phyloP scores from a whole-genome alignment of 2,797 vertebrate genomes.

The Scolopax rusticola region DNA sequence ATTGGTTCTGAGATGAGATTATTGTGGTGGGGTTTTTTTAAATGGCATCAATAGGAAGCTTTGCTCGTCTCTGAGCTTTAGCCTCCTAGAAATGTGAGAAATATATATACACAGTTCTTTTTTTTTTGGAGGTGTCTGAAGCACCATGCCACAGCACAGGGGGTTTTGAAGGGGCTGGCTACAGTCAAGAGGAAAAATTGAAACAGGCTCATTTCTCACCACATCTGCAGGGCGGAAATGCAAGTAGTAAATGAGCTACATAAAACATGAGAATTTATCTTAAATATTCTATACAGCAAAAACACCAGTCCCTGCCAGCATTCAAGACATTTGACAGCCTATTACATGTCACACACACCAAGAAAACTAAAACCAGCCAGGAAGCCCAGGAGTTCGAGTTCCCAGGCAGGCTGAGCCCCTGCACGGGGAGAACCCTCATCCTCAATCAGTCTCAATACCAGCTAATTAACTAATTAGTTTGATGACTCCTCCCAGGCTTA shows the following conservation, averaged over 20 bases:
- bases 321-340: rapidly evolving
- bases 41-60: background rate
- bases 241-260: background rate
- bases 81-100: background rate
- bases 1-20: background rate
- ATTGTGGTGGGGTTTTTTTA: background rate
- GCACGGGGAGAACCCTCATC: background rate
- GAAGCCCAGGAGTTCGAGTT: background rate
- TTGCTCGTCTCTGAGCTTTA: background rate
- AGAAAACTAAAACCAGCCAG: background rate
- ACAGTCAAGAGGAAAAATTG: background rate
- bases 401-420: background rate
- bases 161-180: background rate
- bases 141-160: background rate
- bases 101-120: background rate
- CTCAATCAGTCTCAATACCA: background rate
- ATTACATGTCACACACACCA: background rate
- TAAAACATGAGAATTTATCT: background rate
- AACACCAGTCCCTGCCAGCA: background rate
- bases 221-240: background rate
- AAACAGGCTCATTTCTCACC: background rate
- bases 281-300: background rate
- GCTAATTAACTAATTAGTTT: background rate
- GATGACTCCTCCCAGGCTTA: background rate
- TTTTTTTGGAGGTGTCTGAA: background rate